Evolutionary conservation across 2,888 invertebrate species (phyloP).

Genomic region (Oscheius sp.): DNA sequence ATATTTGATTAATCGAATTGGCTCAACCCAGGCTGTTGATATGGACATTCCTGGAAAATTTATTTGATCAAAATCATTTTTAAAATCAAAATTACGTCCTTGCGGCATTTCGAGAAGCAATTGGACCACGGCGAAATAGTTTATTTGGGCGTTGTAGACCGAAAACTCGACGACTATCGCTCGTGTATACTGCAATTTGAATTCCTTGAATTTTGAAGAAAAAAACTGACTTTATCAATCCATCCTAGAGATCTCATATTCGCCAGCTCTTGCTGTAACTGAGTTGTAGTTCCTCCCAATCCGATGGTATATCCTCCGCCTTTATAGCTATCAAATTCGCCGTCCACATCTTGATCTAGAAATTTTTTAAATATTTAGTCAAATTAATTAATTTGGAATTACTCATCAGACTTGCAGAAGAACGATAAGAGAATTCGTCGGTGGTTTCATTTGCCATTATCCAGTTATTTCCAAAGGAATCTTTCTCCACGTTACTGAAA

Average conservation of each 20-base stretch:
- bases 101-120: constrained; percentile 49
- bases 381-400: background rate
- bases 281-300: constrained; percentile 43
- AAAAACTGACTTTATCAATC: constrained; percentile 37
- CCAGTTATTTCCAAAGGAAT: constrained; percentile 7
- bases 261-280: constrained; percentile 60
- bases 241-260: constrained; percentile 68
- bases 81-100: constrained; percentile 26
- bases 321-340: constrained; percentile 38
- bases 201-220: background rate
- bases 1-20: constrained; percentile 54
- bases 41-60: constrained; percentile 27
- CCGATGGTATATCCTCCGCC: constrained; percentile 54
- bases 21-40: constrained; percentile 51
- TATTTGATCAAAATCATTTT: background rate
- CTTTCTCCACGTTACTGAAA: background rate
- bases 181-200: constrained; percentile 72
- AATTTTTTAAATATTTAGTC: background rate
- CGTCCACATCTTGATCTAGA: constrained; percentile 32
- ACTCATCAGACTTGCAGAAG: constrained; percentile 35
- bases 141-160: constrained; percentile 73
- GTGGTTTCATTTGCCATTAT: constrained; percentile 12
- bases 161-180: constrained; percentile 75
- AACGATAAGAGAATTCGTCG: constrained; percentile 44
- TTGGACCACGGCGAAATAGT: constrained; percentile 57